Evolutionary conservation across 2,888 invertebrate species (phyloP), one percentile per base, ranked within the genome.

Genomic region (Magallana nippona): DNA sequence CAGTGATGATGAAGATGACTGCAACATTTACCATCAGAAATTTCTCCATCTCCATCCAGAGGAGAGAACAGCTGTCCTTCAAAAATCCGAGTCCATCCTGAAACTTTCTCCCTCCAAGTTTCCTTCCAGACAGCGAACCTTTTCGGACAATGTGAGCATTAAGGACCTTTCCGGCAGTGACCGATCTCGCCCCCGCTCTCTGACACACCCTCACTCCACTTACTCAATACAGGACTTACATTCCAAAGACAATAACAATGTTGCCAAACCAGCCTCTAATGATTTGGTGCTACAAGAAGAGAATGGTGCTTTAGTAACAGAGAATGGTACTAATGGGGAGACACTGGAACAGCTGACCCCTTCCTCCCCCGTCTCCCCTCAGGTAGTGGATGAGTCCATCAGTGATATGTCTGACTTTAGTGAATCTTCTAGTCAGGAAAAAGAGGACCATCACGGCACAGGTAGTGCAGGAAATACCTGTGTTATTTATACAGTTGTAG

Each of bases 71-170:
- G 77, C 56, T 63, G 58, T 86, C 44, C 44, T 86, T 13, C 79
- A 86, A 57, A 86, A 82, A 79, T 86, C 85, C 17, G 83, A 82
- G 55, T 83, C 83, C 62, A 86, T 86, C 78, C 56, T 86, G 17
- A 81, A 79, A 78, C 81, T 84, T 27, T 78, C 82, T 19, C 55
- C 27, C 17, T 17, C 56, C 11, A 77, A 56, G 58, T n/a, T 22
- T 5, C 19, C 22, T 15, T 19, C 17, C 22, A 78, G 82, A 22
- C n/a, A 63, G n/a, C 63, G 56, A 55, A 82, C 82, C 10, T 55
- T 82, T 13, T 71, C 63, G 55, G 82, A 82, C 44, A 82, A 60
- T 55, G 19, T 57, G 27, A 71, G 55, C 17, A 19, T 44, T n/a
- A 44, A 71, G 17, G 82, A 82, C 15, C 15, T 55, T 17, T 82